Percentiles rank a stretch among this genome's conserved stretches.
These are phyloP conservation scores for Dromas ardeola DNA, from an alignment of 2,113 vertebrate species.

Conservation along the genomic window DNA sequence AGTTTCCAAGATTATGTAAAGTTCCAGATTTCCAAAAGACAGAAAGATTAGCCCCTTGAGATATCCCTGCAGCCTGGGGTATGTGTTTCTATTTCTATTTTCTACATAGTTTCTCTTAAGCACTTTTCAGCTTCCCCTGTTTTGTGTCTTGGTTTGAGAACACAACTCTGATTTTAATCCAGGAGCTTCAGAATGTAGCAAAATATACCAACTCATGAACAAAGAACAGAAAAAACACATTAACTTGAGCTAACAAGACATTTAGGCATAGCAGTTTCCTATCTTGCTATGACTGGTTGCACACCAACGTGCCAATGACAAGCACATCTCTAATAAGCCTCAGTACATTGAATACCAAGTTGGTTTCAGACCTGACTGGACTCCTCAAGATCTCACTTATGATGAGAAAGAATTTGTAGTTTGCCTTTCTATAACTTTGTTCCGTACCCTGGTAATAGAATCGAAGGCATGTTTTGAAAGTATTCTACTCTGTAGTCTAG, in stretches of 20 bases:
- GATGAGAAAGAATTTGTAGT: neutral
- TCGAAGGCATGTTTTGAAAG: neutral
- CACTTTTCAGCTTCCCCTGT: neutral
- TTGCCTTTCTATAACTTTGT: neutral
- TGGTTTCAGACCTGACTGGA: neutral
- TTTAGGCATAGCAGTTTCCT: neutral
- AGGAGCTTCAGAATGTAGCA: neutral
- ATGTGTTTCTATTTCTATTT: neutral
- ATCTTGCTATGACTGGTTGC: neutral
- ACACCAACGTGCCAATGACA: neutral
- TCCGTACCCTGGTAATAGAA: neutral
- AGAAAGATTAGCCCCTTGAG: constrained; percentile 14
- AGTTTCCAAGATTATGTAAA: neutral
- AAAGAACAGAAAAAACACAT: neutral
- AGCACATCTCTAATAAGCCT: neutral
- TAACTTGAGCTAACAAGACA: neutral
- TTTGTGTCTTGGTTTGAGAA: neutral
- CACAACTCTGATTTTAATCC: neutral
- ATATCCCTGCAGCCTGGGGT: neutral
- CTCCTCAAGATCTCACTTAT: neutral
- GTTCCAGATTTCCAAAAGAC: neutral
- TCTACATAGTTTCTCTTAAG: neutral
- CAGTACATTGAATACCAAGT: neutral
- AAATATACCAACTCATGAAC: neutral
- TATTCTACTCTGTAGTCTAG: neutral